Percentiles rank a stretch among this genome's conserved stretches.
Conservation (phyloP, 2,888 invertebrate genomes). For the Callyntrura guangdongensis region DNA sequence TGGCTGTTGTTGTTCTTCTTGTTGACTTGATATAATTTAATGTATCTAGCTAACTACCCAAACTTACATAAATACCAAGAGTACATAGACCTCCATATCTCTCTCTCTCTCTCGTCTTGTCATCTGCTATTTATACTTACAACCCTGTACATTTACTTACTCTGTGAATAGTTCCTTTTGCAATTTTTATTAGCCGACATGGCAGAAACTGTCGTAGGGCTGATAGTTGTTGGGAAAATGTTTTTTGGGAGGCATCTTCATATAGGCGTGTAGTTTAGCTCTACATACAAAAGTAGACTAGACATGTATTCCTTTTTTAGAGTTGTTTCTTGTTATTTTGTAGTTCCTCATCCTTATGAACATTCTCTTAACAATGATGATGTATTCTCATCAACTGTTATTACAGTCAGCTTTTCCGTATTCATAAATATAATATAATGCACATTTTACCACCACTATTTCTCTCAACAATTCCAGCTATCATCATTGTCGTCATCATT, state of each 20-base stretch:
- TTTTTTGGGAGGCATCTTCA: not conserved
- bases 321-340: slow-evolving; percentile 36
- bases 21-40: slow-evolving; percentile 11
- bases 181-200: slow-evolving; percentile 70
- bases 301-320: not conserved
- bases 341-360: slow-evolving; percentile 20
- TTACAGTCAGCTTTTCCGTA: slow-evolving; percentile 71
- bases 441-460: slow-evolving; percentile 47
- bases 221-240: not conserved
- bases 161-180: not conserved
- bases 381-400: slow-evolving; percentile 75
- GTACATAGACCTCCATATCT: not conserved
- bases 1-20: slow-evolving; percentile 35
- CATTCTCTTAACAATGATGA: slow-evolving; percentile 51
- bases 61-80: not conserved
- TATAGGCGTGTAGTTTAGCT: slow-evolving; percentile 5
- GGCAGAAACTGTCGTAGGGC: not conserved
- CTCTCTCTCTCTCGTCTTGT: not conserved
- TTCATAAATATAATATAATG: slow-evolving; percentile 74
- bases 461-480: not conserved
- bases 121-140: not conserved
- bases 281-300: no score
- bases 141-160: no score
- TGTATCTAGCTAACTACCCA: not conserved
- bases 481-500: slow-evolving; percentile 10